Percentiles rank a stretch among this genome's conserved stretches.
Conservation (phyloP, 2,113 vertebrate genomes). For the Podilymbus podiceps region DNA sequence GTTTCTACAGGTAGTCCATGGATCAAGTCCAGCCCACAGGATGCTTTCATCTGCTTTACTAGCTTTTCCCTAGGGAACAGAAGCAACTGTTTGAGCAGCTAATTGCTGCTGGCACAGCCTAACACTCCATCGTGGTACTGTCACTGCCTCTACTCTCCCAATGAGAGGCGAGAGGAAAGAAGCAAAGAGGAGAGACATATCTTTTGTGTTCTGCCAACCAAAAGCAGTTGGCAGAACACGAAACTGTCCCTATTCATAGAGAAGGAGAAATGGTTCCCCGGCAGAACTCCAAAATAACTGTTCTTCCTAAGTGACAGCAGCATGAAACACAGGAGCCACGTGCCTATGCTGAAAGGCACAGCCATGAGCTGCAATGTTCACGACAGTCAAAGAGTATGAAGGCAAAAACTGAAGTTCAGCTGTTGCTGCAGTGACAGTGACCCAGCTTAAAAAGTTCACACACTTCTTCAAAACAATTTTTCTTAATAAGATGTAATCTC, state of each 20-base stretch:
- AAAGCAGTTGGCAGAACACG: not conserved
- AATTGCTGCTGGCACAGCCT: not conserved
- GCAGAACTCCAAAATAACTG: not conserved
- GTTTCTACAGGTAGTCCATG: constrained; percentile 23
- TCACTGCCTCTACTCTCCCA: not conserved
- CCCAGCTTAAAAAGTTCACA: not conserved
- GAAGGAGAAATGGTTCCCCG: not conserved
- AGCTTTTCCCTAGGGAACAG: not conserved
- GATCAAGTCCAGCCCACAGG: not conserved
- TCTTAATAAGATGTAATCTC: not conserved
- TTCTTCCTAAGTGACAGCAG: not conserved
- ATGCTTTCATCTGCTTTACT: not conserved
- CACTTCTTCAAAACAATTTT: not conserved
- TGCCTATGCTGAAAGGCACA: not conserved
- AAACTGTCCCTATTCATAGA: not conserved
- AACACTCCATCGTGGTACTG: not conserved
- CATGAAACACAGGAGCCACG: not conserved
- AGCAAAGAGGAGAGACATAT: not conserved
- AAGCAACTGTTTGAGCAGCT: not conserved
- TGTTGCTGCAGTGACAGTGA: not conserved
- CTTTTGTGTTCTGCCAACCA: not conserved
- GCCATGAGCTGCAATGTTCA: not conserved
- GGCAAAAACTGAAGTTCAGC: not conserved
- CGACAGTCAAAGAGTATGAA: not conserved
- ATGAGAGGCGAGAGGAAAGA: not conserved